These are phyloP conservation scores for Aromia moschata DNA, from an alignment of 2,888 invertebrate genomes.

Conservation along the genomic window DNA sequence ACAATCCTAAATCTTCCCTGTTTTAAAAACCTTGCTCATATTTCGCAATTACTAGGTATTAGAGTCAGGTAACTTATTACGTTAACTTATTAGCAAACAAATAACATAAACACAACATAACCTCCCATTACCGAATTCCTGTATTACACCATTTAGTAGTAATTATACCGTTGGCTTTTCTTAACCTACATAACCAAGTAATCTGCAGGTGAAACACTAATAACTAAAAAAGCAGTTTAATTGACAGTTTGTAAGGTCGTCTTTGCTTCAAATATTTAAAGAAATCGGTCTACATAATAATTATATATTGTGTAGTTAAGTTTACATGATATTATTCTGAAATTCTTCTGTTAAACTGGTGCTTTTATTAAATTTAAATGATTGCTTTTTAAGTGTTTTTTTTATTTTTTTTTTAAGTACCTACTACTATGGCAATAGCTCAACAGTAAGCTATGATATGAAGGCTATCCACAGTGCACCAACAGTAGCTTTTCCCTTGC, in stretches of 20 bases:
- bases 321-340: too few species aligned
- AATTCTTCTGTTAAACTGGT: too few species aligned
- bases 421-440: too few species aligned
- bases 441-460: too few species aligned
- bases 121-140: slow-evolving; percentile 7
- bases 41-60: slow-evolving; percentile 10
- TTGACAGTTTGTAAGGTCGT: slow-evolving; percentile 1
- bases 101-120: slow-evolving; percentile 1
- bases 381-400: too few species aligned
- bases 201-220: neutral
- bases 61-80: slow-evolving; percentile 13
- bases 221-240: slow-evolving; percentile 5
- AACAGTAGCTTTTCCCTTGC: too few species aligned
- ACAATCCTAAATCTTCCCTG: slow-evolving; percentile 1
- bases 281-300: too few species aligned
- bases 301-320: too few species aligned
- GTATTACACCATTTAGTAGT: neutral
- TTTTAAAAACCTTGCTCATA: neutral
- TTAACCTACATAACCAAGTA: slow-evolving; percentile 8
- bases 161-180: slow-evolving; percentile 6
- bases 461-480: too few species aligned
- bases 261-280: too few species aligned
- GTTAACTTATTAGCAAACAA: slow-evolving; percentile 2
- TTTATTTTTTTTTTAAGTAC: too few species aligned
- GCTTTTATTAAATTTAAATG: too few species aligned